These are phyloP conservation scores for Isichthys henryi DNA, from an alignment of 2,113 vertebrate species.

Conservation along the genomic window DNA sequence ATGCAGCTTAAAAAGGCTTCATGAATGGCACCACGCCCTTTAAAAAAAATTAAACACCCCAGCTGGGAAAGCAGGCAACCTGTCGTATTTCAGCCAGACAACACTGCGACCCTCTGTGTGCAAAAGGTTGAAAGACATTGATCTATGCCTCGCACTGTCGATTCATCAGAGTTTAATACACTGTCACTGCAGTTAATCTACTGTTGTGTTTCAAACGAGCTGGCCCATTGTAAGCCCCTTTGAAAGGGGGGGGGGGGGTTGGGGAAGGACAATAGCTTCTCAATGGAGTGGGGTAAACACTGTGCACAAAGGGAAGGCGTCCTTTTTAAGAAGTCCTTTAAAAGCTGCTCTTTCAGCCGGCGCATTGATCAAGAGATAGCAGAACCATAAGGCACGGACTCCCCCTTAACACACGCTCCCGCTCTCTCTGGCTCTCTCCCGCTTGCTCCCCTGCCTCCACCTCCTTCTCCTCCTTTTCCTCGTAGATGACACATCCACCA, in stretches of 20 bases:
- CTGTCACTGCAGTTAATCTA: conserved; percentile 52
- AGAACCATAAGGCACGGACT: conserved; percentile 8
- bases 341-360: conserved; percentile 40
- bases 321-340: conserved; percentile 45
- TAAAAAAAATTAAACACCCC: conserved; percentile 12
- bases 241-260: conserved; percentile 34
- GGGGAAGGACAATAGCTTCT: conserved; percentile 38
- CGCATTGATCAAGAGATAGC: conserved; percentile 40
- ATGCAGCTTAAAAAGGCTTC: neutral
- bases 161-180: conserved; percentile 50
- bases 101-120: conserved; percentile 35
- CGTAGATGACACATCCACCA: neutral
- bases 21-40: neutral
- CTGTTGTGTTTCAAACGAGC: conserved; percentile 49
- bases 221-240: conserved; percentile 38
- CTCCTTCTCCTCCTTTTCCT: neutral
- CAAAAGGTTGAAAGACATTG: conserved; percentile 40
- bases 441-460: neutral
- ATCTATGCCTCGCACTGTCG: conserved; percentile 36
- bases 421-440: neutral
- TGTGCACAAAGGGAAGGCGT: conserved; percentile 43
- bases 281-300: conserved; percentile 36
- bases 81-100: conserved; percentile 35
- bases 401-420: neutral
- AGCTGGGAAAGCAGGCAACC: conserved; percentile 28